Evolutionary conservation across 2,113 vertebrate species (phyloP).

Genomic region (Eclectus roratus): DNA sequence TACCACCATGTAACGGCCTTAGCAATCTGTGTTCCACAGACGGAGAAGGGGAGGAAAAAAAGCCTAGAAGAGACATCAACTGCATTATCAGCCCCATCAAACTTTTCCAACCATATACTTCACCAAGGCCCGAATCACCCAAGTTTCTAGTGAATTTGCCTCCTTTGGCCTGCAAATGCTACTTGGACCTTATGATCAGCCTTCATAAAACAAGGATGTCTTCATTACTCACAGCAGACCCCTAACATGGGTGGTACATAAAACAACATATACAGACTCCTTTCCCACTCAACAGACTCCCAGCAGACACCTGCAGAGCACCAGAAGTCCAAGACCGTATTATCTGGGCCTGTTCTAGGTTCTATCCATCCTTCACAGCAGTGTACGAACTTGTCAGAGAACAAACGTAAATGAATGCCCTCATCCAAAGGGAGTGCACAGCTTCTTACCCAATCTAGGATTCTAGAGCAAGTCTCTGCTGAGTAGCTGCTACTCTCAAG

Average conservation of each 20-base stretch:
- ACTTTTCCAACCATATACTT: background rate
- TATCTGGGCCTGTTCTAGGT: background rate
- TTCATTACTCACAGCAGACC: background rate
- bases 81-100: background rate
- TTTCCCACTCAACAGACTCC: background rate
- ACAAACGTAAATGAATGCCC: background rate
- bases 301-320: background rate
- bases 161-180: background rate
- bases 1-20: background rate
- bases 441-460: background rate
- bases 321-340: fast-evolving
- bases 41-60: fast-evolving
- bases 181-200: background rate
- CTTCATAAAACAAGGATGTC: background rate
- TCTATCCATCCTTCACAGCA: background rate
- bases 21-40: background rate
- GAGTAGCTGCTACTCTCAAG: background rate
- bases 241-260: fast-evolving
- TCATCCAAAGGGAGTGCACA: background rate
- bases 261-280: background rate
- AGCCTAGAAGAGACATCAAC: background rate
- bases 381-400: background rate
- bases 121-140: background rate
- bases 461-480: background rate
- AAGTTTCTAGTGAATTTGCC: fast-evolving